Base-by-base conservation (phyloP, 2,797 vertebrate genomes). In the Pantherophis vulpinus region DNA sequence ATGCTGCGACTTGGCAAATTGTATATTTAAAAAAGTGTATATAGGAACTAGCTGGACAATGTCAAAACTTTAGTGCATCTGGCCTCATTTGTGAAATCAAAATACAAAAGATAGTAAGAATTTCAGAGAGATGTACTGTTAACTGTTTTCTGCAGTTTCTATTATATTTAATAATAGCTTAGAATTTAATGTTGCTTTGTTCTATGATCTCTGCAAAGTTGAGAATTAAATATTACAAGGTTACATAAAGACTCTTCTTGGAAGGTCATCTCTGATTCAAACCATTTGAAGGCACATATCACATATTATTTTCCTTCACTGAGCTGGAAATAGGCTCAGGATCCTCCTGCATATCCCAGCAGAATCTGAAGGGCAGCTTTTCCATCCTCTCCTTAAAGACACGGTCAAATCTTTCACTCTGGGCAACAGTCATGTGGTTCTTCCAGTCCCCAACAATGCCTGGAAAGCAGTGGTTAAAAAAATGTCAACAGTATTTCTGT, bases 401-500 rank as follows among this genome's bases (percentile, higher is more conserved):
- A 54, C 79, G 2, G 13, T 96, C 96, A 93, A 97, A 97, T 27
- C 27, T 95, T 95, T 96, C 96, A 88, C 0, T 97, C 86, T 97
- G 96, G 8, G 96, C 94, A 29, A 97, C 95, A 60, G 96, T 97
- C 94, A 96, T 95, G 5, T 0, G 55, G 63, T 95, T 96, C 94
- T 97, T 97, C 96, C 96, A 97, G 87, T 96, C 95, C 91, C 96
- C 96, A 90, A 95, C 0, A 29, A 61, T 95, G n/a, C 95, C 96
- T 97, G 90, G 58, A 29, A 90, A 51, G n/a, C 2, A 27, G 7
- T 13, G 8, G 16, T 2, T 61, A 10, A 89, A 16, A 47, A 47
- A 58, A 37, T 32, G 1, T 8, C 66, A 74, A 74, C n/a, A 74
- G 66, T 37, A 37, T 74, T 32, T 32, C 5, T 37, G 37, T 37